A percentile compares a stretch with the other conserved stretches of the same genome.
These are phyloP conservation scores for Pungitius pungitius DNA, from an alignment of 2,113 vertebrate species.

Conservation along the genomic window DNA sequence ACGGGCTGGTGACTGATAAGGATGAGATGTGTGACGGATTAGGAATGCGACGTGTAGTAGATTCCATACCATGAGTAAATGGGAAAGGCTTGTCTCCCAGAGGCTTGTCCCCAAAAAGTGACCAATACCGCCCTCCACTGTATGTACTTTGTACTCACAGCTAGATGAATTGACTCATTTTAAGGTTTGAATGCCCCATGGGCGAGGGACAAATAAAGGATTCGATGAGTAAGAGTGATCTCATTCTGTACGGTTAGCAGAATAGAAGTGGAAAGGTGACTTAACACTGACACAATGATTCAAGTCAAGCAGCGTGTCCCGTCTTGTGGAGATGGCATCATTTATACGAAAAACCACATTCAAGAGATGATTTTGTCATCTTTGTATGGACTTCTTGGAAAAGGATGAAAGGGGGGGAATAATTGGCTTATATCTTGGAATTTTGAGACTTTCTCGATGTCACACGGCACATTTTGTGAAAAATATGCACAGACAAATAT, in stretches of 20 bases:
- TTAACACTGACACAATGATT: neutral
- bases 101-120: neutral
- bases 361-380: neutral
- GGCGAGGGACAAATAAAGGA: neutral
- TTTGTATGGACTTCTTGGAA: neutral
- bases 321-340: neutral
- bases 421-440: neutral
- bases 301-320: neutral
- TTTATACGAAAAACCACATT: neutral
- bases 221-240: neutral
- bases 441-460: neutral
- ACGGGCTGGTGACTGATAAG: neutral
- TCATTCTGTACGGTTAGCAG: neutral
- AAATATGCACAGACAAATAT: neutral
- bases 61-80: neutral
- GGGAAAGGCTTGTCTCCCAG: neutral
- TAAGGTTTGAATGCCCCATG: neutral
- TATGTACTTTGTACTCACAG: neutral
- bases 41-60: neutral
- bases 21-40: neutral
- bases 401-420: neutral
- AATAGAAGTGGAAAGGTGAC: neutral
- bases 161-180: neutral
- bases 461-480: neutral
- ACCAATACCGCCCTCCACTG: conserved; percentile 45